Conservation (phyloP, 2,888 invertebrate genomes). For the Andrena chrysosceles region DNA sequence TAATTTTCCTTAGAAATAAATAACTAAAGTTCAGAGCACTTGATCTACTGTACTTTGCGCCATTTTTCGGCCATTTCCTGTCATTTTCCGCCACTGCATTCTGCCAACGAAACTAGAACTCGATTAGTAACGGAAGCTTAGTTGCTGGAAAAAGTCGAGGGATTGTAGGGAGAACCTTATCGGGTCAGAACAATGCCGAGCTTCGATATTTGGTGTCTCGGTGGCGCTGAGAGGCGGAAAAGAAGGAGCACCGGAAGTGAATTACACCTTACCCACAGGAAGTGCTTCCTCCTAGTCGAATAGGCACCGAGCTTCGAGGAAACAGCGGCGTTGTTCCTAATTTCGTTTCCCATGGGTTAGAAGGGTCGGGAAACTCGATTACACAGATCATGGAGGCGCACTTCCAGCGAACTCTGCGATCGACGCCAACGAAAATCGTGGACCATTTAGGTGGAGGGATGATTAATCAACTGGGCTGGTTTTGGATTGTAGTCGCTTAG, state of each 20-base stretch:
- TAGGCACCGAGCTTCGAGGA: background rate
- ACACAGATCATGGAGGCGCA: background rate
- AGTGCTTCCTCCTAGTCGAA: background rate
- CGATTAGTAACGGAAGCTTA: background rate
- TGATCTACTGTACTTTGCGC: too few relatives aligned
- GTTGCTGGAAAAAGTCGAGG: background rate
- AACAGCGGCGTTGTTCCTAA: background rate
- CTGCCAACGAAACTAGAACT: background rate
- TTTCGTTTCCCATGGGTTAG: background rate
- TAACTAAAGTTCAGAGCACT: background rate
- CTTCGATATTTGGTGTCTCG: background rate
- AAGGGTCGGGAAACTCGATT: conserved; percentile 9
- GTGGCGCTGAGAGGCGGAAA: background rate
- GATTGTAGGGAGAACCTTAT: background rate
- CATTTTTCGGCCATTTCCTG: background rate
- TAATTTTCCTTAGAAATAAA: background rate
- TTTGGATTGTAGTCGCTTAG: background rate
- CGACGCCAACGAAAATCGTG: conserved; percentile 10
- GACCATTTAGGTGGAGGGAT: background rate
- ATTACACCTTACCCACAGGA: background rate
- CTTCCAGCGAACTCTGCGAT: background rate
- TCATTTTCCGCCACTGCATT: background rate
- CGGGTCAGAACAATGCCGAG: background rate
- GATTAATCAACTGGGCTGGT: background rate
- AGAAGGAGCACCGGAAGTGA: background rate